Percentiles rank a stretch among this genome's conserved stretches.
phyloP scores from a whole-genome alignment of 37 sponge, comb jelly and placozoan species.

The Halisarca cf. caerulea region DNA sequence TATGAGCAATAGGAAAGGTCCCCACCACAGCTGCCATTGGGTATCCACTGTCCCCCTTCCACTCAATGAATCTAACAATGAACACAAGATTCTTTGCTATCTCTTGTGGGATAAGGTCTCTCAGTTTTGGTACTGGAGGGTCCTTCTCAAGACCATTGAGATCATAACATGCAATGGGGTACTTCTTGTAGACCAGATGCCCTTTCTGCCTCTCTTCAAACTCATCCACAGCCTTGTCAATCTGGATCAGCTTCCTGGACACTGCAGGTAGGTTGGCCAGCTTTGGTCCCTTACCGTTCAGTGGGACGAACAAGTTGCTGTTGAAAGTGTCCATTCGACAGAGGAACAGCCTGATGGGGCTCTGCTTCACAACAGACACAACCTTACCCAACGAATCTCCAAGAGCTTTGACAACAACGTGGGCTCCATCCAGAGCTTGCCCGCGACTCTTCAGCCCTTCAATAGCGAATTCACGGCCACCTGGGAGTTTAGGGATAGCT shows the following conservation, averaged over 20 bases:
- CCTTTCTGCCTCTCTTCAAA: slow-evolving; percentile 9
- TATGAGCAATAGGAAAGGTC: slow-evolving; percentile 37
- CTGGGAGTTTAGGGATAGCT: not conserved
- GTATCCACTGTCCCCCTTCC: slow-evolving; percentile 35
- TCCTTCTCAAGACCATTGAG: not conserved
- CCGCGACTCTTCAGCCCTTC: slow-evolving; percentile 43
- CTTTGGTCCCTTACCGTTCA: slow-evolving; percentile 52
- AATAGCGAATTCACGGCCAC: not conserved
- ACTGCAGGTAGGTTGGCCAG: slow-evolving; percentile 66
- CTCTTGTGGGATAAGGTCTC: slow-evolving; percentile 51
- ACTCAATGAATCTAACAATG: slow-evolving; percentile 40
- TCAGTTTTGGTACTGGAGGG: slow-evolving; percentile 46
- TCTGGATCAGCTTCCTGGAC: slow-evolving; percentile 25
- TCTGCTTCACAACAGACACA: slow-evolving; percentile 14
- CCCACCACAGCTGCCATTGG: slow-evolving; percentile 56
- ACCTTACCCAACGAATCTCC: not conserved
- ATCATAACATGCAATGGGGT: slow-evolving; percentile 15
- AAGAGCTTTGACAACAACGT: slow-evolving; percentile 38
- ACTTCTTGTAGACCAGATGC: not conserved
- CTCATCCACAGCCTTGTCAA: slow-evolving; percentile 8
- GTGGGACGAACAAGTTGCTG: slow-evolving; percentile 54
- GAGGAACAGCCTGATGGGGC: slow-evolving; percentile 21
- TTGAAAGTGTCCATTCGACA: slow-evolving; percentile 47
- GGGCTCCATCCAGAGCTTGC: slow-evolving; percentile 66
- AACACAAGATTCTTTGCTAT: slow-evolving; percentile 57